Conservation (phyloP, 2,113 vertebrate genomes). For the Brachirus orientalis region DNA sequence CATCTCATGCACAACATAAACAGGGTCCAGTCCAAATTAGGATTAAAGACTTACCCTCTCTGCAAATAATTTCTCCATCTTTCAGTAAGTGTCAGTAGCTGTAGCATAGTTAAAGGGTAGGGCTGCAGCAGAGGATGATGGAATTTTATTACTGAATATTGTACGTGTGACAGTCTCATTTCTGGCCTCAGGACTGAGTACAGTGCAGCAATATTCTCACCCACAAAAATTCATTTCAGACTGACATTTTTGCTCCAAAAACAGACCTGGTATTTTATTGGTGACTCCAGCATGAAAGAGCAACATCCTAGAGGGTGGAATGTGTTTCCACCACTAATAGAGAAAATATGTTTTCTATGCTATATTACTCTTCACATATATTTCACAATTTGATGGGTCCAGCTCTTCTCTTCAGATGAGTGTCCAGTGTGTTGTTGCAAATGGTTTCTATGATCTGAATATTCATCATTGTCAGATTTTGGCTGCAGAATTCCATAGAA, state of each 20-base stretch:
- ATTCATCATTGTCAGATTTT: too few species aligned
- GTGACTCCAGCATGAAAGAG: constrained; percentile 55
- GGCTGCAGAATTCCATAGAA: too few species aligned
- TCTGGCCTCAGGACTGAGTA: constrained; percentile 45
- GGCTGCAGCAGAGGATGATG: constrained; percentile 57
- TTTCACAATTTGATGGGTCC: too few species aligned
- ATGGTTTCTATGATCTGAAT: too few species aligned
- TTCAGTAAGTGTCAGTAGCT: constrained; percentile 25
- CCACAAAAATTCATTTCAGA: constrained; percentile 61
- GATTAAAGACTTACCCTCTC: constrained; percentile 31
- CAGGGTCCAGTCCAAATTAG: neutral
- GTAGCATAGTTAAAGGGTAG: constrained; percentile 36
- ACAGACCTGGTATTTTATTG: constrained; percentile 51
- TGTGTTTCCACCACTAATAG: neutral
- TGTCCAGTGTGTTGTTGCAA: too few species aligned
- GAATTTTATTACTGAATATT: constrained; percentile 65
- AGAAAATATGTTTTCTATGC: too few species aligned
- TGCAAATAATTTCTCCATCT: constrained; percentile 52
- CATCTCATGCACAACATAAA: neutral
- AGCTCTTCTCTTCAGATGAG: too few species aligned
- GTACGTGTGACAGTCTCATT: constrained; percentile 60
- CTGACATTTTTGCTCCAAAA: constrained; percentile 46
- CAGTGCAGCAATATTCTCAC: constrained; percentile 51
- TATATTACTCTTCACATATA: too few species aligned
- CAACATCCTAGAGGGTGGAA: constrained; percentile 24